Base-by-base conservation (phyloP, 2,888 invertebrate species). In the Xestobium rufovillosum region DNA sequence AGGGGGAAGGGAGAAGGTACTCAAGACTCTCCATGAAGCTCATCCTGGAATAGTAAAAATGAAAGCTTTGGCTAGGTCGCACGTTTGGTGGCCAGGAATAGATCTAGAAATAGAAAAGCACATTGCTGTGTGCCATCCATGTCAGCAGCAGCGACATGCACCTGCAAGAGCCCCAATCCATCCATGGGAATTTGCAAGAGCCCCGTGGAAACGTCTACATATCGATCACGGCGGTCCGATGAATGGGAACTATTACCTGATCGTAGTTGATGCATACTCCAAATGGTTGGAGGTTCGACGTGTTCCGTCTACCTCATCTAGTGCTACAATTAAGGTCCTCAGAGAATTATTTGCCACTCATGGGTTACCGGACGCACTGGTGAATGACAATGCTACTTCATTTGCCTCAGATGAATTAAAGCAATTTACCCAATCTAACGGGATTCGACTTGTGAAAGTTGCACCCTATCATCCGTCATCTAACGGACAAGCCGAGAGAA, bases 201-300 rank as follows among this genome's bases (percentile, higher is more conserved):
- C 36, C 28, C 37, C 49, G 4, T 55, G 51, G 50, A 34, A 34
- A 14, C 14, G 51, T n/a, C 14, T 54, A 4, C 54, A 52, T 33
- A 38, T 53, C 26, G 48, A 52, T 47, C 51, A 48, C 38, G 46
- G 48, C 38, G 48, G 49, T 45, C 48, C 47, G n/a, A 23, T 36
- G 6, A 23, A 25, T 4, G 15, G 26, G 19, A 31, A 17, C 25
- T 17, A 31, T 14, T 39, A n/a, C 10, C 27, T 41, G 4, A 26
- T 43, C 8, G 16, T 43, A 2, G 31, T 41, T 26, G 41, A 49
- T n/a, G 36, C 46, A 3, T 35, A 31, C 25, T 27, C 36, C 8
- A 44, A 46, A 27, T 47, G 47, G 45, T 8, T 48, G 6, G 48
- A 49, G 16, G 36, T 41, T 4, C 15, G 35, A 10, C 32, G 33